Base-by-base conservation (phyloP, 2,113 vertebrate genomes). In the Nyctibius bracteatus region DNA sequence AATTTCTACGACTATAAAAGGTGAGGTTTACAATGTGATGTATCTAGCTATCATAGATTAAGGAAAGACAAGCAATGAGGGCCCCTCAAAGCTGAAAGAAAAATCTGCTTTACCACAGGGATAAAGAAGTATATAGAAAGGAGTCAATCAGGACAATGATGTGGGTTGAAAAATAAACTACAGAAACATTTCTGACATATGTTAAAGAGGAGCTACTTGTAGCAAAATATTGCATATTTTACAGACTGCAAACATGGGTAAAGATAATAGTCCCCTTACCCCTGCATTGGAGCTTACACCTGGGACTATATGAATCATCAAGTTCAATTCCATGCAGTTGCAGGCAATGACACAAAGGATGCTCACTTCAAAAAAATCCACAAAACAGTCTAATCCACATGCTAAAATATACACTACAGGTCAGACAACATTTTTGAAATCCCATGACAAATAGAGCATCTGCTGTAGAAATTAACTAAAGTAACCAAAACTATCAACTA, bases 301-400 rank as follows among this genome's bases (percentile, higher is more conserved):
- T 68, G 35, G 28, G 35, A 72, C 44, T 37, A 43, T 30, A 14
- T 27, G 21, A 74, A 62, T 4, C 2, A 58, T 12, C 19, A 72
- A 54, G 10, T 47, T 39, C 22, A 54, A 35, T 62, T 71, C 70
- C 55, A 37, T 6, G 12, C 19, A 62, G 23, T 27, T 16, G 24
- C 14, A 67, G 43, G 46, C 16, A 79, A 30, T 9, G 17, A 39
- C 43, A 78, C 2, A 47, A 75, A 62, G 6, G 18, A 31, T 25
- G 14, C 3, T 67, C n/a, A 12, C 28, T 44, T 86, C 0, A 0
- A 70, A 92, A 71, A 79, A 35, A 62, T 30, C 24, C 23, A 39
- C 33, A 18, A 35, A 68, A 23, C 18, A 49, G 23, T 41, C 2
- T 23, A 65, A 71, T 11, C 43, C 51, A 37, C 41, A 10, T 25